Base-by-base conservation (phyloP, 2,113 vertebrate species). In the Platichthys stellatus region DNA sequence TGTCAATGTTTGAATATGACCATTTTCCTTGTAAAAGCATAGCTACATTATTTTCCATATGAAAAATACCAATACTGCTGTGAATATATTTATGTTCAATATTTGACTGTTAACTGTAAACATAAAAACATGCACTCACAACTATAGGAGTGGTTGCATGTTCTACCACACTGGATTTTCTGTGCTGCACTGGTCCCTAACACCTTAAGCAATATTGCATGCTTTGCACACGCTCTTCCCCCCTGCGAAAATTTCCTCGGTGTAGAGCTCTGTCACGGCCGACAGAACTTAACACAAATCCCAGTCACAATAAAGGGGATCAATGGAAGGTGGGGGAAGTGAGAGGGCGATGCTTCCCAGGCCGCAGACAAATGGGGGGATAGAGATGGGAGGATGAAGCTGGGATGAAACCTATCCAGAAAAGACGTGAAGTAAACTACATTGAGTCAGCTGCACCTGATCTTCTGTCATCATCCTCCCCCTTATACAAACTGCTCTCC, bases 281-380 rank as follows among this genome's bases (percentile, higher is more conserved):
- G 60, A 31, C 47, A 49, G 72, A 54, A n/a, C 51, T 53, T 9
- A 64, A 76, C 63, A 77, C 72, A 86, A 72, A 69, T 63, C 59
- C 40, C 40, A 11, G 69, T 76, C 23, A 66, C 51, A 84, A 60
- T 43, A 62, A 75, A 71, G 54, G 35, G 61, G 78, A 84, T 87
- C 85, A 89, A 81, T 84, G 83, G 80, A 78, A 65, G 28, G 35
- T 80, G 23, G 68, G 26, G 53, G 61, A 53, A 61, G 76, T 70
- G 69, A 67, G 40, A 61, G 63, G 51, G 54, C 24, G 63, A 70
- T 57, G 35, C 35, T 64, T 20, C 26, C 69, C 74, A n/a, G 58
- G 18, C 15, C 15, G 45, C 54, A 86, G 76, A 84, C 63, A 80
- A 71, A 81, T 64, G 60, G 59, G 78, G 35, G 63, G 75, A 69